Percentiles rank a stretch among this genome's conserved stretches.
Conservation (phyloP, 2,797 vertebrate species). For the Meriones psammophilus region DNA sequence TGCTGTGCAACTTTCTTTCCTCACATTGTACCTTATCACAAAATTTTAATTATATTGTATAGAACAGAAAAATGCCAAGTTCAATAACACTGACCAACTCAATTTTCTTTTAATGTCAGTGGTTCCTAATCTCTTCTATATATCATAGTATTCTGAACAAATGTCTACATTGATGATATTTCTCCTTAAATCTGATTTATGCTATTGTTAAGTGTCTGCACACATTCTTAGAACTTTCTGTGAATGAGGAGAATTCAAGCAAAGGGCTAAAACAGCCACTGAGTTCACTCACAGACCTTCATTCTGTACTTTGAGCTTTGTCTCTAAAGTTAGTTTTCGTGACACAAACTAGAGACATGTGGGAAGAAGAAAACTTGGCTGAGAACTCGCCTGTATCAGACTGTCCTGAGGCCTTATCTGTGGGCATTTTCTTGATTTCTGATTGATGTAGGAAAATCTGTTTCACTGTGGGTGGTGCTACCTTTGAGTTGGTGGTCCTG, state of each 20-base stretch:
- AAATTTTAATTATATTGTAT: neutral
- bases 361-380: no score
- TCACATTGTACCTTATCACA: neutral
- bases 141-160: neutral
- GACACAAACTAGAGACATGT: neutral
- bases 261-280: neutral
- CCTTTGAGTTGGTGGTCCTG: neutral
- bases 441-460: neutral
- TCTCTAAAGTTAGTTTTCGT: neutral
- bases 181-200: neutral
- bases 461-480: neutral
- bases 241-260: neutral
- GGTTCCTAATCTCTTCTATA: neutral
- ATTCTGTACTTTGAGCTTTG: neutral
- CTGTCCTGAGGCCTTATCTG: no score
- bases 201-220: neutral
- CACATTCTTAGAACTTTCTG: neutral
- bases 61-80: conserved; percentile 15
- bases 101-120: neutral
- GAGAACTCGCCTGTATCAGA: neutral
- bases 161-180: neutral
- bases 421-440: neutral
- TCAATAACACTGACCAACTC: neutral
- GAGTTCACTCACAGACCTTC: neutral
- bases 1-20: neutral